phyloP scores from a whole-genome alignment of 1,140 invertebrate species.

The Platyscapa corneri region DNA sequence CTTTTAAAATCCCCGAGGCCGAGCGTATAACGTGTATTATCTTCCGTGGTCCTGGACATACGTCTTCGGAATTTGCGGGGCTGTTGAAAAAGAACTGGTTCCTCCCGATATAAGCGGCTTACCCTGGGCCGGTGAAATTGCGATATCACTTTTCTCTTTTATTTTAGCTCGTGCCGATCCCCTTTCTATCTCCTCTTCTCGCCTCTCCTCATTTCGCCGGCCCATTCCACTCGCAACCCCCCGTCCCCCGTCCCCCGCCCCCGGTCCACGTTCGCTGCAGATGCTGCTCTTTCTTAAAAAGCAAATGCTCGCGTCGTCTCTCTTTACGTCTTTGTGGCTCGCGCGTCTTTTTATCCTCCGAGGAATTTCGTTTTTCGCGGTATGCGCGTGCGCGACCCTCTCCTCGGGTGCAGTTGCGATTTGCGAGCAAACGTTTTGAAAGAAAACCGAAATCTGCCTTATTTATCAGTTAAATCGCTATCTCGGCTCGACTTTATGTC shows the following conservation, averaged over 20 bases:
- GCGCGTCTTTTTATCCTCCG: neutral
- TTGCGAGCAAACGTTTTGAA: too few species aligned
- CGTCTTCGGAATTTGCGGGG: constrained; percentile 59
- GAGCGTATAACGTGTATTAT: constrained; percentile 51
- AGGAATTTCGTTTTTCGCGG: neutral
- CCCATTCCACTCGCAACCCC: too few species aligned
- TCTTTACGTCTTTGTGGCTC: neutral
- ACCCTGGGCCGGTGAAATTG: constrained; percentile 49
- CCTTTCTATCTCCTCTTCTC: neutral
- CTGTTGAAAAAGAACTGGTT: constrained; percentile 63
- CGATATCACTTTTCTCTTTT: constrained; percentile 33
- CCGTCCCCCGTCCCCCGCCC: too few species aligned
- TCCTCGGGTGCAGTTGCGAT: too few species aligned
- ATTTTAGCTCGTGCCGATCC: neutral
- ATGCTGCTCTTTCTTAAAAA: neutral
- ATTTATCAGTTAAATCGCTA: too few species aligned
- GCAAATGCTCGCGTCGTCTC: neutral
- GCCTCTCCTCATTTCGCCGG: neutral
- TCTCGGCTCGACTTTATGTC: too few species aligned
- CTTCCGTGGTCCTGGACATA: constrained; percentile 56
- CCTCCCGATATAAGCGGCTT: constrained; percentile 67
- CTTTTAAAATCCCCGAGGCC: constrained; percentile 47
- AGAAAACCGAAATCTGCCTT: too few species aligned
- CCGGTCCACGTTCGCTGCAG: neutral
- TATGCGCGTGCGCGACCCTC: too few species aligned